Base-by-base conservation (phyloP, 2,888 invertebrate genomes). In the Erebia ligea region DNA sequence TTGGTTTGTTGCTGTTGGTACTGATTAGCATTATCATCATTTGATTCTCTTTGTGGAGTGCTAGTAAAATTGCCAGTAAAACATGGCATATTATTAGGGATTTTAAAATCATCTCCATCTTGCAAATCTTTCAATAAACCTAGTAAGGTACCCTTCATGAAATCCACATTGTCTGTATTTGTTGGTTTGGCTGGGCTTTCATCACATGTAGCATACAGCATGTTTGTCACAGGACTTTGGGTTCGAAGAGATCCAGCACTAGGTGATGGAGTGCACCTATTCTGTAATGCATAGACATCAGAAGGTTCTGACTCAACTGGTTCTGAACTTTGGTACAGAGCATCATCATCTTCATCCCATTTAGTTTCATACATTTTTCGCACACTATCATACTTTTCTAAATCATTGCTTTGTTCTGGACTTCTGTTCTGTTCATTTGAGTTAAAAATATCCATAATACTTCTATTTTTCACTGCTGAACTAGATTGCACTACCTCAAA, bases 341-440 rank as follows among this genome's bases (percentile, higher is more conserved):
- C 93, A 75, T 93, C 93, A 77, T 94, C 93, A 76, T 93, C 93
- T 69, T 89, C 92, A 79, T 93, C 88, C 93, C 93, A 92, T 69
- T 87, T 82, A 67, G 82, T 82, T 76, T 90, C 89, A 77, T 86
- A 87, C 54, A 72, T 79, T 84, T 84, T 89, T 54, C 78, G 80
- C 21, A 80, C 76, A 78, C 74, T 81, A 45, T 85, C 83, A 81
- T 80, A 84, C n/a, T 84, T 85, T 63, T 89, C 82, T 48, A 81
- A 72, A 59, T 85, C 81, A 75, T 84, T 78, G 50, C 75, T 77
- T 56, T n/a, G 71, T 67, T 89, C 86, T 67, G 86, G 82, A 76
- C 84, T 87, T 48, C 79, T 79, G 57, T 73, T 57, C 15, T 76
- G 69, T 34, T 81, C 82, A 75, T 78, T 81, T 68, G 77, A 79